Base-by-base conservation (phyloP, 2,113 vertebrate species). In the Archocentrus centrarchus region DNA sequence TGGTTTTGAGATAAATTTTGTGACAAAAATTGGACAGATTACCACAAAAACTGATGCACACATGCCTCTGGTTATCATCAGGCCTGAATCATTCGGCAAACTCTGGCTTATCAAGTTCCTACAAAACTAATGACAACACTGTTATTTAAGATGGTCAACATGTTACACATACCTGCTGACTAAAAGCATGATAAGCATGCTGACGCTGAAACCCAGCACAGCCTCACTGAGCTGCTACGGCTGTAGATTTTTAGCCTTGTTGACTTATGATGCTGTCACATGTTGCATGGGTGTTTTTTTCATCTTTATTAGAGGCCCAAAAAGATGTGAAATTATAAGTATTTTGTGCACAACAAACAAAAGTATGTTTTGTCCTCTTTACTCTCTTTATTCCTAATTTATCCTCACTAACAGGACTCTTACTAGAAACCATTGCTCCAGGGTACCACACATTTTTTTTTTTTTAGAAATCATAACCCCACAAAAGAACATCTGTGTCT, bases 91-190 rank as follows among this genome's bases (percentile, higher is more conserved):
- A 8, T 59, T 60, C 55, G 10, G 39, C 62, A 30, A 55, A 14
- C 41, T 59, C 14, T 55, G 6, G 35, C 41, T 63, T 73, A 17
- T 32, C 22, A 17, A 62, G 11, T 41, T 39, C n/a, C 59, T 55
- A 10, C 11, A 81, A 61, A 75, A 53, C 58, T 57, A 57, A n/a
- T 53, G 24, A 47, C 20, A 39, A 32, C 32, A 35, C 59, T 61
- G 59, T 70, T 61, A 84, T 44, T 55, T 44, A 68, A 83, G 66
- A 55, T 11, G 30, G 22, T 17, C 22, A 47, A 57, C 68, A 62
- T 80, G 61, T 55, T 41, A 75, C 62, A 58, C 44, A 55, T 60
- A 59, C 57, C 7, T 81, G 62, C 84, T 75, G 64, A 79, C 47
- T 41, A 41, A 18, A 24, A 53, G 55, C 75, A 53, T 11, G 13